These are phyloP conservation scores for Polydrusus tereticollis DNA, from an alignment of 2,888 invertebrate species.

Conservation along the genomic window DNA sequence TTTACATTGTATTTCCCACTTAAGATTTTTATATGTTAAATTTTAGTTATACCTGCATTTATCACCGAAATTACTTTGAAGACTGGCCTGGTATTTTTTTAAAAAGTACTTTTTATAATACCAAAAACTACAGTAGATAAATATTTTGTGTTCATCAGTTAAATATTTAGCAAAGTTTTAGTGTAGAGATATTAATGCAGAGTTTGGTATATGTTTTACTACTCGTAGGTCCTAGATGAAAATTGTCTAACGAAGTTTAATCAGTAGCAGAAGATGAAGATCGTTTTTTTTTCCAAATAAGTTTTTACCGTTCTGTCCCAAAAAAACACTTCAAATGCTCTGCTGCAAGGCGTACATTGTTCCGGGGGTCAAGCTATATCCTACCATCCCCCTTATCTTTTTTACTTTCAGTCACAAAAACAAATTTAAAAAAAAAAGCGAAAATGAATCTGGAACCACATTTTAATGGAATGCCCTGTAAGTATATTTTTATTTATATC, in stretches of 20 bases:
- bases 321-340: too few species aligned
- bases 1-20: background rate
- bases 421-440: too few species aligned
- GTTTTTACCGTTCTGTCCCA: too few species aligned
- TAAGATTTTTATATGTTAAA: background rate
- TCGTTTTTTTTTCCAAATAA: background rate
- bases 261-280: background rate
- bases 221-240: background rate
- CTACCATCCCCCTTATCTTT: too few species aligned
- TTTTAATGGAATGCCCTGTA: too few species aligned
- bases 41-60: constrained; percentile 1
- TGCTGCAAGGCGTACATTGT: too few species aligned
- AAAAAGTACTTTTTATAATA: constrained; percentile 24
- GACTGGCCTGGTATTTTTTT: constrained; percentile 40
- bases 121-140: constrained; percentile 27
- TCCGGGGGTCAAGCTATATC: too few species aligned
- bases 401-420: too few species aligned
- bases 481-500: too few species aligned
- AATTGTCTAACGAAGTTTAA: background rate
- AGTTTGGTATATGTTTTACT: background rate
- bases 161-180: constrained; percentile 3
- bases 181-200: constrained; percentile 9
- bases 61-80: constrained; percentile 32
- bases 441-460: too few species aligned
- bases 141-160: constrained; percentile 28